Conservation (phyloP, 2,797 vertebrate genomes). For the Clarias laeviceps region DNA sequence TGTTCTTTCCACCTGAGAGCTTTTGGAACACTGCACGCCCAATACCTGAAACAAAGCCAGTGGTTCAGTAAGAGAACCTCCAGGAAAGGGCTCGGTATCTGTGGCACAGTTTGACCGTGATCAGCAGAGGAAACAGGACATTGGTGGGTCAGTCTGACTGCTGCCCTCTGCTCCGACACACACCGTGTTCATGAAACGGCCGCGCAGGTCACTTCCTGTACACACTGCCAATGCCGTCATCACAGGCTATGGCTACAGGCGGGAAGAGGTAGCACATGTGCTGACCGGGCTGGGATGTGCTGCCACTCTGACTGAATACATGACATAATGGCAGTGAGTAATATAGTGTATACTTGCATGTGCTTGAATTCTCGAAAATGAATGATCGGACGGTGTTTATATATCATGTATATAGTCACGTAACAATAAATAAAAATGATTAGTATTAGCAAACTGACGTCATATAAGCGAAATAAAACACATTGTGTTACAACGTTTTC, state of each 20-base stretch:
- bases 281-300: conserved; percentile 8
- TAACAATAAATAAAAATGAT: background rate
- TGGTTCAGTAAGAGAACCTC: background rate
- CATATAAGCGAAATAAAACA: background rate
- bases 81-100: conserved; percentile 37
- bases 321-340: background rate
- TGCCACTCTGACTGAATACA: background rate
- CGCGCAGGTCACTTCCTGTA: conserved; percentile 45
- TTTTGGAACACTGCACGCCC: background rate
- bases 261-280: conserved; percentile 29
- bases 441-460: background rate
- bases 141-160: conserved; percentile 27
- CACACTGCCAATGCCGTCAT: conserved; percentile 45
- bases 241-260: conserved; percentile 27
- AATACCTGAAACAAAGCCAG: conserved; percentile 5
- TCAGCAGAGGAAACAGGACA: conserved; percentile 50
- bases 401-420: too few relatives aligned
- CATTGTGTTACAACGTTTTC: too few relatives aligned
- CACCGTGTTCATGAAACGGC: conserved; percentile 31
- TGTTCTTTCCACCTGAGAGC: conserved; percentile 21
- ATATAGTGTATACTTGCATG: background rate
- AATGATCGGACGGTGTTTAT: background rate
- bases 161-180: conserved; percentile 41
- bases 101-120: conserved; percentile 27
- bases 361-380: background rate